Evolutionary conservation across 2,797 vertebrate genomes (phyloP).

Genomic region (Labeo calbasu): DNA sequence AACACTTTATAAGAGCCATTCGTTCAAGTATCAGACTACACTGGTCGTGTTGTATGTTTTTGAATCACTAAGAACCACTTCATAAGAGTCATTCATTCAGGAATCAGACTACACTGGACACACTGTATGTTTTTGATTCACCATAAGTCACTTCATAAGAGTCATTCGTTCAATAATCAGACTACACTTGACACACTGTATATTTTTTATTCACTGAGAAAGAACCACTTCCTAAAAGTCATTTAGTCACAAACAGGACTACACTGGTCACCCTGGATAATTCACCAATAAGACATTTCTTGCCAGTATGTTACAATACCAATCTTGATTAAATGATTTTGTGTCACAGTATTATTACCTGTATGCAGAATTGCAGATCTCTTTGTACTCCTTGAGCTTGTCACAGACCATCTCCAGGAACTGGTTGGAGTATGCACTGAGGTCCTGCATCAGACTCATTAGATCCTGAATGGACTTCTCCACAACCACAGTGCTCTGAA

Average conservation of each 20-base stretch:
- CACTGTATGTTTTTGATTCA: too few relatives aligned
- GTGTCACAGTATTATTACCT: slow-evolving; percentile 76
- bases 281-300: not conserved
- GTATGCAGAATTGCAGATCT: slow-evolving; percentile 91
- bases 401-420: slow-evolving; percentile 98
- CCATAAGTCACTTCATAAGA: not conserved
- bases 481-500: slow-evolving; percentile 93
- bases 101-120: too few relatives aligned
- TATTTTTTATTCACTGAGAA: not conserved
- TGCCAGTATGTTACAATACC: not conserved
- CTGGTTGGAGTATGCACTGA: slow-evolving; percentile 96
- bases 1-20: too few relatives aligned
- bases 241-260: not conserved
- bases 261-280: not conserved
- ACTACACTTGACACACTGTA: too few relatives aligned
- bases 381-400: slow-evolving; percentile 97
- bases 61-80: too few relatives aligned
- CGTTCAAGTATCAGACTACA: too few relatives aligned
- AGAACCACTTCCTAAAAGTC: not conserved
- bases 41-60: too few relatives aligned
- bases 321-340: not conserved
- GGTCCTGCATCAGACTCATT: slow-evolving; percentile 93
- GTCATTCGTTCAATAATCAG: not conserved
- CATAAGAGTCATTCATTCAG: too few relatives aligned
- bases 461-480: slow-evolving; percentile 98